Percentiles rank a stretch among this genome's conserved stretches.
These are phyloP conservation scores for Smithornis capensis DNA, from an alignment of 2,113 vertebrate genomes.

Conservation along the genomic window DNA sequence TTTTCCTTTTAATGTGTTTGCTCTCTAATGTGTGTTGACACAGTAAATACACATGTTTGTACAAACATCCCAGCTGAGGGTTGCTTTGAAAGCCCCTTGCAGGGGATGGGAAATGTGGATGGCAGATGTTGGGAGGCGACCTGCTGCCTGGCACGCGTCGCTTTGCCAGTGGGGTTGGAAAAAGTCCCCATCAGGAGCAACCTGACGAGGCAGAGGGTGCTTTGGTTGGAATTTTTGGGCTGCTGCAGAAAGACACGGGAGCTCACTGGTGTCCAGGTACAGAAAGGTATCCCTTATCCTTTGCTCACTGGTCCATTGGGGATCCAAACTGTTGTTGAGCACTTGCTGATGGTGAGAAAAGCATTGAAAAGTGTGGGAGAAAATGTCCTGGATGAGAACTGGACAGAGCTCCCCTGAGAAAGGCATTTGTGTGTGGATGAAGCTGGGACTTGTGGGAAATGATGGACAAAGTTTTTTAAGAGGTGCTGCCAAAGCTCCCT, in stretches of 20 bases:
- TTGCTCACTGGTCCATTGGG: rapidly evolving
- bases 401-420: not conserved
- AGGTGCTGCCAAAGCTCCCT: not conserved
- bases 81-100: conserved; percentile 11
- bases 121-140: conserved; percentile 49
- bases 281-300: not conserved
- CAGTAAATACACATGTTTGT: conserved; percentile 46
- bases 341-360: not conserved
- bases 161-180: not conserved
- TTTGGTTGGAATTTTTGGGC: not conserved
- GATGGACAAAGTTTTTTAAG: not conserved
- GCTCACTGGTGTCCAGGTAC: not conserved
- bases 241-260: not conserved
- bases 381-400: not conserved
- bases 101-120: conserved; percentile 6
- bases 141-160: rapidly evolving
- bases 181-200: not conserved
- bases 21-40: conserved; percentile 38
- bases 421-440: not conserved
- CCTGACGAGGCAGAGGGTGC: not conserved
- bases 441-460: not conserved
- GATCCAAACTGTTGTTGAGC: not conserved
- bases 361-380: not conserved
- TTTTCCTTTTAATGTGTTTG: conserved; percentile 56
- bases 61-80: conserved; percentile 23